Evolutionary conservation across 92 coral and sea anemone species (phyloP), one percentile per base, ranked within the genome.

Genomic region (Palythoa grandiflora): DNA sequence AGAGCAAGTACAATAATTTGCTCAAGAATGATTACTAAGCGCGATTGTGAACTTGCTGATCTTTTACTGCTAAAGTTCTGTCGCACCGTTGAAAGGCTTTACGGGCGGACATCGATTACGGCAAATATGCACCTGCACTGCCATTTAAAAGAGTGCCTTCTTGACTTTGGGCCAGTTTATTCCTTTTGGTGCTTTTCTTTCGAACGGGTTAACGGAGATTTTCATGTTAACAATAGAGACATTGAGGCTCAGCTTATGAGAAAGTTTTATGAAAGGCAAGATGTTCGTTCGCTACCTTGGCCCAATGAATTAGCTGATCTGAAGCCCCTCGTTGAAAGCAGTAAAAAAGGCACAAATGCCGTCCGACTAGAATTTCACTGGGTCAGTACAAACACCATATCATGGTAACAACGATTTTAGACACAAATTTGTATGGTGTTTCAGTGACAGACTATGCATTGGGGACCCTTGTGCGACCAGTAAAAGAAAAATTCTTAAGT

Each of bases 141-240:
- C 37, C 94, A 91, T 51, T 48, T 89, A 20, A 20, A 60, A 52
- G 88, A 92, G n/a, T 80, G 94, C 48, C 51, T 89, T n/a, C 79
- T 80, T 44, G 90, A 86, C 59, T 92, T 73, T 85, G 94, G 92
- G 17, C 94, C 92, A 40, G 94, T 92, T 13, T 92, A 89, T 54
- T 20, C 86, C 40, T 92, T 91, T 50, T 91, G 92, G 94, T 91
- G 94, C 68, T 88, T 91, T 63, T 59, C 81, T 1, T 84, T 88
- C 63, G 87, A 91, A 78, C 57, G 78, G n/a, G 54, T 89, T 50
- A 83, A 73, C 75, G 89, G 89, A 63, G 37, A 20, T 68, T 68
- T 19, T 20, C 76, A 68, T 55, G 76, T 68, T 10, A 68, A 84
- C 81, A 84, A 80, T 38, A 37, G 51, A 16, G 50, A 59, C 44